These are phyloP conservation scores for Chalcosyrphus nemorum DNA, from an alignment of 2,888 invertebrate species.

Conservation along the genomic window DNA sequence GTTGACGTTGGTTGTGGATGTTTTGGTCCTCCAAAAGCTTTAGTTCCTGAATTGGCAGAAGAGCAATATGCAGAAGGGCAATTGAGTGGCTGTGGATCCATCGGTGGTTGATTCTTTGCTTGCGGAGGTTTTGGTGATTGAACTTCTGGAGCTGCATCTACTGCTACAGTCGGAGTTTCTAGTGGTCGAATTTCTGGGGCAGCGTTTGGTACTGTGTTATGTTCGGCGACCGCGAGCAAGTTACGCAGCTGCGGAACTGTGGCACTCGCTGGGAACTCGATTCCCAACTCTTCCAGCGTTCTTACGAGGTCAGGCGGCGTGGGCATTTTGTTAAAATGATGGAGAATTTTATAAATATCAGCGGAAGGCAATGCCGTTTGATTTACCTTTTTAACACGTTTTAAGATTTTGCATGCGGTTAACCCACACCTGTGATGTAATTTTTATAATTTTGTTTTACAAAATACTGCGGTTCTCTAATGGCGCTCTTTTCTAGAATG, in stretches of 20 bases:
- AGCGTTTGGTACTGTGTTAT: too few relatives aligned
- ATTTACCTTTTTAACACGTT: too few relatives aligned
- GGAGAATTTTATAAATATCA: too few relatives aligned
- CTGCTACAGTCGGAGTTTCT: too few relatives aligned
- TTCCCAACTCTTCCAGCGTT: not conserved
- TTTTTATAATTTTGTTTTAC: not conserved
- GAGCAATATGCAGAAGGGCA: too few relatives aligned
- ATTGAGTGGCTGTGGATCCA: not conserved
- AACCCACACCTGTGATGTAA: not conserved
- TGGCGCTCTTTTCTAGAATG: too few relatives aligned
- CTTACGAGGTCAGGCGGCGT: not conserved
- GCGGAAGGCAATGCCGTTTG: too few relatives aligned
- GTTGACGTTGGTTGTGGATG: not conserved
- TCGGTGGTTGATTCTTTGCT: not conserved
- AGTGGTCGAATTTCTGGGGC: too few relatives aligned
- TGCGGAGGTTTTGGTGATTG: not conserved
- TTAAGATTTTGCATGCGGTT: not conserved
- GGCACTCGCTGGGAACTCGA: not conserved
- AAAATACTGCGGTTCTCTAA: too few relatives aligned
- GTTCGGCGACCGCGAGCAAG: not conserved
- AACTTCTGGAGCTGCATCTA: not conserved
- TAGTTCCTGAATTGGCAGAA: not conserved
- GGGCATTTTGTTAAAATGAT: not conserved
- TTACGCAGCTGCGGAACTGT: not conserved
- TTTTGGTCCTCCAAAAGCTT: not conserved